Percentiles rank a stretch among this genome's conserved stretches.
phyloP scores from a whole-genome alignment of 2,797 vertebrate species.

The Danio choprae region DNA sequence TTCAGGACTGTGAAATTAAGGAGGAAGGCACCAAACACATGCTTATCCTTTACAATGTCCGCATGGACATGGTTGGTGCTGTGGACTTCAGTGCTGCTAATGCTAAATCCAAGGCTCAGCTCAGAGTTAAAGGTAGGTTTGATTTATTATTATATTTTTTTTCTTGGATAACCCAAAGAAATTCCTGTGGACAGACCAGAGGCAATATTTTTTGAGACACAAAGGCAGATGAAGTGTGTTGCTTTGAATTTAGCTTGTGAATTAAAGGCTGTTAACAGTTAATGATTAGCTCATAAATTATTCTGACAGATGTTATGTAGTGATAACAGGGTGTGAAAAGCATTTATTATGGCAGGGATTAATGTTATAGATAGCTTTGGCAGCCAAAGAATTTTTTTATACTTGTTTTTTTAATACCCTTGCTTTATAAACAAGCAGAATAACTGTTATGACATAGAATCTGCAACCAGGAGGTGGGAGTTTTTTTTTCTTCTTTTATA shows the following conservation, averaged over 20 bases:
- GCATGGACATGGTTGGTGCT: conserved; percentile 87
- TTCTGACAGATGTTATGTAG: conserved; percentile 29
- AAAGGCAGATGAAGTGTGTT: background rate
- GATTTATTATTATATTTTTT: conserved; percentile 39
- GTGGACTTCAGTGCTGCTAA: conserved; percentile 96
- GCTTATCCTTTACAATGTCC: conserved; percentile 89
- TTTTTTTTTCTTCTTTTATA: conserved; percentile 50
- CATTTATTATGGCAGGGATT: conserved; percentile 61
- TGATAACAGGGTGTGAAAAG: conserved; percentile 60
- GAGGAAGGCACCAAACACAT: conserved; percentile 90
- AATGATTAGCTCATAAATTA: conserved; percentile 21
- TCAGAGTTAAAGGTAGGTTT: conserved; percentile 92
- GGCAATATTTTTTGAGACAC: background rate
- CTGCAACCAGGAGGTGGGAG: conserved; percentile 60
- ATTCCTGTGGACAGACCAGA: background rate
- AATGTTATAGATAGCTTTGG: conserved; percentile 58
- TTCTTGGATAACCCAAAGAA: background rate
- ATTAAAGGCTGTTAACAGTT: conserved; percentile 12
- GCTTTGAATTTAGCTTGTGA: background rate
- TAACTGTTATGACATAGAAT: conserved; percentile 64
- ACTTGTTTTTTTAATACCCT: background rate
- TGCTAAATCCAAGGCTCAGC: conserved; percentile 92
- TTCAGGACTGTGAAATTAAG: conserved; percentile 94
- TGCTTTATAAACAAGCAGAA: conserved; percentile 3
- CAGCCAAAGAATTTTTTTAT: conserved; percentile 47